phyloP scores from a whole-genome alignment of 1,140 invertebrate genomes.

The Neodiprion virginianus region DNA sequence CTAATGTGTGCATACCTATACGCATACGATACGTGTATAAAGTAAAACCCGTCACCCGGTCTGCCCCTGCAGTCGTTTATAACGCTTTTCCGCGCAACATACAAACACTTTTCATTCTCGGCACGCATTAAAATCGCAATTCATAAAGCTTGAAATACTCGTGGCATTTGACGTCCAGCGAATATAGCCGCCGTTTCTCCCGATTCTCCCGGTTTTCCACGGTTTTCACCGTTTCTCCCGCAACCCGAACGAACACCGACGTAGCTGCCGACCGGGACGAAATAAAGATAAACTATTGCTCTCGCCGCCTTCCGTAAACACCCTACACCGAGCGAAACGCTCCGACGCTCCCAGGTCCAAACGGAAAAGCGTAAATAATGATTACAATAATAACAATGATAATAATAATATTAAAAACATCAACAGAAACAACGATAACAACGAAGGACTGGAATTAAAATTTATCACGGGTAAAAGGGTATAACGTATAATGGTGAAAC shows the following conservation, averaged over 20 bases:
- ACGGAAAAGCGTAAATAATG: neutral
- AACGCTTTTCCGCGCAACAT: neutral
- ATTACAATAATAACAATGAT: neutral
- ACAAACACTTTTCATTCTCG: too few species aligned
- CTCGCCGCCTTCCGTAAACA: neutral
- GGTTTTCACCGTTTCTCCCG: too few species aligned
- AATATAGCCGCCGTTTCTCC: neutral
- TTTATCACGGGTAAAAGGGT: too few species aligned
- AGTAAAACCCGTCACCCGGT: too few species aligned
- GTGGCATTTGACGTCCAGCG: neutral
- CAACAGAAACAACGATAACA: too few species aligned
- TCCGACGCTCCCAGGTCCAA: neutral
- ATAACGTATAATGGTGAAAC: too few species aligned
- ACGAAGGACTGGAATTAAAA: too few species aligned
- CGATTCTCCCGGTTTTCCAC: too few species aligned
- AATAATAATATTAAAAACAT: too few species aligned
- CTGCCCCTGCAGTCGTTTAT: neutral
- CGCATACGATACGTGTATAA: too few species aligned
- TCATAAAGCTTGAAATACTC: slow-evolving; percentile 5
- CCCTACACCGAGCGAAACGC: neutral
- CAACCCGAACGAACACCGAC: neutral
- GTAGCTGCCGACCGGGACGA: neutral
- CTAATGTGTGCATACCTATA: too few species aligned
- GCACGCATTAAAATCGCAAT: slow-evolving; percentile 3
- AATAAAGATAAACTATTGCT: slow-evolving; percentile 1